These are phyloP conservation scores for Monochamus saltuarius DNA, from an alignment of 1,140 invertebrate species.

Conservation along the genomic window DNA sequence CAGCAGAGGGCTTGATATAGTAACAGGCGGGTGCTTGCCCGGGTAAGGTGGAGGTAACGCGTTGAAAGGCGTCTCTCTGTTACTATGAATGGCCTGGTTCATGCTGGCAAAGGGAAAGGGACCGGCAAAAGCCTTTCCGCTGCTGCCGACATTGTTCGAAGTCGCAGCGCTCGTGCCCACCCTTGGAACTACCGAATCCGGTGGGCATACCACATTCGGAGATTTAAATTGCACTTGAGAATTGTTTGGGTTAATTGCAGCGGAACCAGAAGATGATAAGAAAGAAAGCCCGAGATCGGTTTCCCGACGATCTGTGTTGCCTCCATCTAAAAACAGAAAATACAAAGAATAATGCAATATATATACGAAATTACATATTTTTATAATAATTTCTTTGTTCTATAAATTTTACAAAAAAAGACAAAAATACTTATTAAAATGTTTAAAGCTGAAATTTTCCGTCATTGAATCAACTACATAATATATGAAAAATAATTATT, in stretches of 20 bases:
- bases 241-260: conserved; percentile 17
- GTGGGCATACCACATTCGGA: conserved; percentile 79
- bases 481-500: too few relatives aligned
- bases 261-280: conserved; percentile 22
- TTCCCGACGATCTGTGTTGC: conserved; percentile 11
- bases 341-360: too few relatives aligned
- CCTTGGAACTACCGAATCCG: conserved; percentile 64
- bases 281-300: conserved; percentile 17
- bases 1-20: conserved; percentile 83
- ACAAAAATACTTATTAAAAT: too few relatives aligned
- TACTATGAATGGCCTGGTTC: conserved; percentile 62
- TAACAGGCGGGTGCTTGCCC: conserved; percentile 57
- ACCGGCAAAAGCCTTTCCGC: conserved; percentile 53
- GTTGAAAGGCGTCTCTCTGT: conserved; percentile 38
- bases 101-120: conserved; percentile 87
- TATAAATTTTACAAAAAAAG: too few relatives aligned
- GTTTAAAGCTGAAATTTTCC: too few relatives aligned
- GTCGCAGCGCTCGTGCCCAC: conserved; percentile 51
- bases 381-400: too few relatives aligned
- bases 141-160: conserved; percentile 11
- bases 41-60: conserved; percentile 51
- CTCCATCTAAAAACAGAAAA: conserved; percentile 37
- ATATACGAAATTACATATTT: too few relatives aligned
- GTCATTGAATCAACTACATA: too few relatives aligned
- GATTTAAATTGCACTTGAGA: conserved; percentile 66